phyloP scores from a whole-genome alignment of 2,888 invertebrate species.

The Syrphus vitripennis region DNA sequence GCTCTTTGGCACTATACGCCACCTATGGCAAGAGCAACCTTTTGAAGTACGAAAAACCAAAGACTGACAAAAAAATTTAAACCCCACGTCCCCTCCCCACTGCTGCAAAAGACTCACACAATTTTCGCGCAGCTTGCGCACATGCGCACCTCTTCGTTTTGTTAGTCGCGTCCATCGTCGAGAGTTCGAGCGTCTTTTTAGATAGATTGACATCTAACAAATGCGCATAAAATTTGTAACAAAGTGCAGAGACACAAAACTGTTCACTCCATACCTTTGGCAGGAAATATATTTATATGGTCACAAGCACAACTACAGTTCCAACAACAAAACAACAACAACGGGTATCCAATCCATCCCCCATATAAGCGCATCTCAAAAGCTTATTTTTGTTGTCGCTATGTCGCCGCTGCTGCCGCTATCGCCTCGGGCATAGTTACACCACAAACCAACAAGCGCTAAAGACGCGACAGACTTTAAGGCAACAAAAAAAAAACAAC shows the following conservation, averaged over 20 bases:
- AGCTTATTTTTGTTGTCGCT: conserved; percentile 44
- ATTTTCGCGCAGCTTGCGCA: neutral
- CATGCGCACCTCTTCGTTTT: conserved; percentile 36
- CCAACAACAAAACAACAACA: conserved; percentile 31
- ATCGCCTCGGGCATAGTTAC: conserved; percentile 57
- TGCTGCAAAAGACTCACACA: neutral
- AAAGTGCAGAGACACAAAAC: conserved; percentile 69
- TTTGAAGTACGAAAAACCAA: neutral
- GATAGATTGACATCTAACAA: conserved; percentile 70
- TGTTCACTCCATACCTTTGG: conserved; percentile 46
- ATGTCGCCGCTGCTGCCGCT: conserved; percentile 13
- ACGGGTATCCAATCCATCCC: conserved; percentile 34
- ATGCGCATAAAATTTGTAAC: conserved; percentile 72
- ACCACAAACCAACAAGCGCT: conserved; percentile 18
- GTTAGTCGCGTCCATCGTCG: neutral
- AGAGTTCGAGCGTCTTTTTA: neutral
- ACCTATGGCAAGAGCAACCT: conserved; percentile 38
- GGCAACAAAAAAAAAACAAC: conserved; percentile 18
- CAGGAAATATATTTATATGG: conserved; percentile 65
- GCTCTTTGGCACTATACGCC: conserved; percentile 11
- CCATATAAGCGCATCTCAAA: conserved; percentile 67
- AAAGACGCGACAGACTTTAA: conserved; percentile 22
- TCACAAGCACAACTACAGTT: conserved; percentile 56
- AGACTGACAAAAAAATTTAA: too few relatives aligned
- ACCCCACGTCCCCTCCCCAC: too few relatives aligned